Evolutionary conservation across 2,797 vertebrate genomes (phyloP).

Genomic region (Okamejei kenojei): DNA sequence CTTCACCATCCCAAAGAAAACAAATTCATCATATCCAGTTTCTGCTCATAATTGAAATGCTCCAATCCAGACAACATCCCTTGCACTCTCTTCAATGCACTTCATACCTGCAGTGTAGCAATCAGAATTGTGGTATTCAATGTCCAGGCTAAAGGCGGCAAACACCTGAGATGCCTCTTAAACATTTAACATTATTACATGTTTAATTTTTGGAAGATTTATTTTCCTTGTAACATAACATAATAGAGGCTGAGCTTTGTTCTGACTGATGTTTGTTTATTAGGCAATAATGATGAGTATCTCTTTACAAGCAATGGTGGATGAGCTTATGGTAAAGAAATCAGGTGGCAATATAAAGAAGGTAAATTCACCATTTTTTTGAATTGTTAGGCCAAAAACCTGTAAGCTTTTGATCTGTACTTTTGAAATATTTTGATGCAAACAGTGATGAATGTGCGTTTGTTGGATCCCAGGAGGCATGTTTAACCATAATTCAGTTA

Average conservation of each 20-base stretch:
- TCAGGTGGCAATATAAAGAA: constrained; percentile 95
- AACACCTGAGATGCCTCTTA: no score
- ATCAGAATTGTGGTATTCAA: no score
- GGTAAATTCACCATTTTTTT: constrained; percentile 55
- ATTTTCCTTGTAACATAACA: not conserved
- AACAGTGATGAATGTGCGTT: not conserved
- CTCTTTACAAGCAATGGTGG: constrained; percentile 96
- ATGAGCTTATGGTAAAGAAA: constrained; percentile 97
- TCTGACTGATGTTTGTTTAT: constrained; percentile 35
- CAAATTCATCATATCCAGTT: no score
- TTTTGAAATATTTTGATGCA: not conserved
- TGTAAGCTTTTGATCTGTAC: not conserved
- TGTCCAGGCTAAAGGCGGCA: no score
- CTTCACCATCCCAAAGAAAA: no score
- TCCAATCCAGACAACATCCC: no score
- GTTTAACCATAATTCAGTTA: not conserved
- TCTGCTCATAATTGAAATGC: no score
- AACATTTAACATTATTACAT: not conserved
- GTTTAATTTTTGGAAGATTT: not conserved
- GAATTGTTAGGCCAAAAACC: not conserved
- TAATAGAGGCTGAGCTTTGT: not conserved
- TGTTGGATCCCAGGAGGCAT: not conserved
- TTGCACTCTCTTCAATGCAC: no score
- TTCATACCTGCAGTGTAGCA: no score
- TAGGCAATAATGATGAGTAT: constrained; percentile 99